A percentile compares a stretch with the other conserved stretches of the same genome.
Evolutionary conservation across 1,140 invertebrate genomes (phyloP).

Genomic region (Pararge aegeria): DNA sequence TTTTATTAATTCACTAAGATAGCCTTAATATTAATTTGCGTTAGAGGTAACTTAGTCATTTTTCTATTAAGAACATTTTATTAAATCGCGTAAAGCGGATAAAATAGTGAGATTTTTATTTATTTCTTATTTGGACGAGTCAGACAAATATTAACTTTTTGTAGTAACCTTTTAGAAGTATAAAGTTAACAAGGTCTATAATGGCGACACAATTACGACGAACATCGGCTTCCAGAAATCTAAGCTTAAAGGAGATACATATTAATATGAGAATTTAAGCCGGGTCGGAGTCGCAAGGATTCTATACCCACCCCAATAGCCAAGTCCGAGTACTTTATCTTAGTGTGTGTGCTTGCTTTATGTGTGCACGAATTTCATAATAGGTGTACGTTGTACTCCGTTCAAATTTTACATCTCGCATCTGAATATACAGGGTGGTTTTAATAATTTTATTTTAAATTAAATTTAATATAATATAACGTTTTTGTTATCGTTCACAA

Average conservation of each 20-base stretch:
- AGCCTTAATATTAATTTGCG: too few species aligned
- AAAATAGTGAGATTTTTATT: too few species aligned
- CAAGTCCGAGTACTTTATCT: conserved; percentile 54
- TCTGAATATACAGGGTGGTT: conserved; percentile 57
- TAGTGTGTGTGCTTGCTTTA: conserved; percentile 46
- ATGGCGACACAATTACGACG: conserved; percentile 25
- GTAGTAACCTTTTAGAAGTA: background rate
- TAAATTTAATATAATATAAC: too few species aligned
- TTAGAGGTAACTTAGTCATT: too few species aligned
- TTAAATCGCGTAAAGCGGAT: too few species aligned
- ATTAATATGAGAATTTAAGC: conserved; percentile 75
- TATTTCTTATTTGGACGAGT: too few species aligned
- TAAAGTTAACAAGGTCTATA: conserved; percentile 12
- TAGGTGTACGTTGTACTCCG: conserved; percentile 64
- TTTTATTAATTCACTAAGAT: too few species aligned
- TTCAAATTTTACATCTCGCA: conserved; percentile 76
- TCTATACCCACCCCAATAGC: conserved; percentile 48
- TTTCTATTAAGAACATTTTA: too few species aligned
- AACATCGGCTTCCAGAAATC: conserved; percentile 42
- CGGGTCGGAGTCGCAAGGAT: conserved; percentile 58
- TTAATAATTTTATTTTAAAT: background rate
- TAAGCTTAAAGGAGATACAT: conserved; percentile 66
- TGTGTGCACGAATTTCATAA: conserved; percentile 72
- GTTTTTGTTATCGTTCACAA: too few species aligned
- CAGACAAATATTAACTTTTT: too few species aligned